Percentiles rank a stretch among this genome's conserved stretches.
phyloP scores from a whole-genome alignment of 2,113 vertebrate genomes.

The Nyctereutes procyonoides region DNA sequence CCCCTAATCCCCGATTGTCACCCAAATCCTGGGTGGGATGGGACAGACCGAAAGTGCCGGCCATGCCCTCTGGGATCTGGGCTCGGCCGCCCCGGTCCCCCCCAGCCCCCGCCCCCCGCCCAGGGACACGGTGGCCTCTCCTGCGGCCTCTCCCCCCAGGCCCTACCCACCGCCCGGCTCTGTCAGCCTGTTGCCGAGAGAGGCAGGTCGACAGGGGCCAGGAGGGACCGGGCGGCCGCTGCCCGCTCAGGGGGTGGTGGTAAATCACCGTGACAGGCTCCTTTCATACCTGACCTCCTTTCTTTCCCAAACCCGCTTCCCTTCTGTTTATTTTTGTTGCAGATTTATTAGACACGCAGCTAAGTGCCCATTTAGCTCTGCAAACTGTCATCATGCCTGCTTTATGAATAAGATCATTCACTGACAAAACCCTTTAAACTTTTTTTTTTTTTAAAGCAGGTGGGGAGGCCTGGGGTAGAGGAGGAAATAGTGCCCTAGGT shows the following conservation, averaged over 20 bases:
- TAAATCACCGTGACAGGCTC: conserved; percentile 55
- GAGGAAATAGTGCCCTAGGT: conserved; percentile 81
- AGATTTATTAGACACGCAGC: conserved; percentile 84
- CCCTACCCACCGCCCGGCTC: too few species aligned
- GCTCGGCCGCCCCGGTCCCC: neutral
- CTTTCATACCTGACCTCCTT: conserved; percentile 72
- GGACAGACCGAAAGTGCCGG: neutral
- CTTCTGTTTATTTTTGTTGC: conserved; percentile 86
- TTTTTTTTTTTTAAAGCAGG: conserved; percentile 65
- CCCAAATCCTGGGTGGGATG: conserved; percentile 72
- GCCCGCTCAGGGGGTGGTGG: neutral
- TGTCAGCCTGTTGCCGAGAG: neutral
- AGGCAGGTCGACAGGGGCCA: neutral
- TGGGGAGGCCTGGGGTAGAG: conserved; percentile 42
- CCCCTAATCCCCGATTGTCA: conserved; percentile 68
- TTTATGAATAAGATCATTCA: conserved; percentile 88
- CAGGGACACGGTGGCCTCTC: neutral
- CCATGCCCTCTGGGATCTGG: conserved; percentile 33
- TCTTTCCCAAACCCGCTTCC: conserved; percentile 58
- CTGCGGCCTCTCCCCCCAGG: fast-evolving
- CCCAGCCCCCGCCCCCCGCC: too few species aligned
- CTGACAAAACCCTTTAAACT: conserved; percentile 84
- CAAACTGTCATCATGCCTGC: conserved; percentile 83
- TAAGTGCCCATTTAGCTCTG: conserved; percentile 84
- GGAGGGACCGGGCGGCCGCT: fast-evolving